These are phyloP conservation scores for Rhogogaster chlorosoma DNA, from an alignment of 2,888 invertebrate genomes.

Conservation along the genomic window DNA sequence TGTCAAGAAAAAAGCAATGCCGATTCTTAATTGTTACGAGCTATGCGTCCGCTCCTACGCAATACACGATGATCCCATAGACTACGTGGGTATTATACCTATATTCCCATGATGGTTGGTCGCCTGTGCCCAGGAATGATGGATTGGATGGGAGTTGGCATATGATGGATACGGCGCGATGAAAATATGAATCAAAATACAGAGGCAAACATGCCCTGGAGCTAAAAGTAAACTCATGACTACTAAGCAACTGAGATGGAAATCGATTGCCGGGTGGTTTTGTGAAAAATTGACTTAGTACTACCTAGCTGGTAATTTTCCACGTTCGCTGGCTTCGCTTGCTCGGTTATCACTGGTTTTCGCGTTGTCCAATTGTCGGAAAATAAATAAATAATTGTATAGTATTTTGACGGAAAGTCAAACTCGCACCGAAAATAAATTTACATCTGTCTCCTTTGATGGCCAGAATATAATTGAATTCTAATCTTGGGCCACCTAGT, in stretches of 20 bases:
- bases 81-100: background rate
- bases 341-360: too few species aligned
- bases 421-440: too few species aligned
- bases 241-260: constrained; percentile 35
- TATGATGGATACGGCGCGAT: constrained; percentile 64
- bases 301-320: too few species aligned
- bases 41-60: background rate
- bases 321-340: too few species aligned
- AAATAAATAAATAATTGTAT: too few species aligned
- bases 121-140: constrained; percentile 59
- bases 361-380: too few species aligned
- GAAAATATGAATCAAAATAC: constrained; percentile 61
- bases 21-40: background rate
- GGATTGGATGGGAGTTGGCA: constrained; percentile 69
- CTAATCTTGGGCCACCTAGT: too few species aligned
- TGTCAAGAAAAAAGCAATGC: background rate
- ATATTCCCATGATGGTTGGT: constrained; percentile 17
- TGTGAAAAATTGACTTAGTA: constrained; percentile 23
- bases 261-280: background rate
- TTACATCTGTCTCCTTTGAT: too few species aligned
- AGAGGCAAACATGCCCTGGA: constrained; percentile 35
- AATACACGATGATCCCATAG: background rate
- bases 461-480: too few species aligned
- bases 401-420: too few species aligned
- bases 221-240: constrained; percentile 39